These are phyloP conservation scores for Eurytoma adleriae DNA, from an alignment of 2,888 invertebrate genomes.

Conservation along the genomic window DNA sequence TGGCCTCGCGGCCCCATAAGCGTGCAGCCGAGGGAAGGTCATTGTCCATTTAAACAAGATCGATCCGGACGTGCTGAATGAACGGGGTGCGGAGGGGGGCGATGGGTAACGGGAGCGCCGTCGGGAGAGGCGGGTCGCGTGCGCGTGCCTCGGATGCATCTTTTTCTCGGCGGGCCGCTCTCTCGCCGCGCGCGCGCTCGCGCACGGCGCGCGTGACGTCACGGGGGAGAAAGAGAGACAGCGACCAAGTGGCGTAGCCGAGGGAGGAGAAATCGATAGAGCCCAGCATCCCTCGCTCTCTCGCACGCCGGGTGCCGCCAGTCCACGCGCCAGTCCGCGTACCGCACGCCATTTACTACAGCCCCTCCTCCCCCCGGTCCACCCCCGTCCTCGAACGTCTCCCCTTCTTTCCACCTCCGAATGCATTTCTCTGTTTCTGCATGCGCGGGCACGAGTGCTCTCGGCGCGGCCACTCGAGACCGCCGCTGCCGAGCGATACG, in stretches of 20 bases:
- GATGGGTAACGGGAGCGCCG: slow-evolving; percentile 1
- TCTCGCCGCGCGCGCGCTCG: neutral
- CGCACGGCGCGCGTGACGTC: slow-evolving; percentile 64
- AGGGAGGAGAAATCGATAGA: slow-evolving; percentile 36
- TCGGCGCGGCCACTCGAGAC: neutral
- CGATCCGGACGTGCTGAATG: slow-evolving; percentile 55
- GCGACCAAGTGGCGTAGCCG: slow-evolving; percentile 38
- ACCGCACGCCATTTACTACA: neutral
- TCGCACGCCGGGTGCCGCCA: no score
- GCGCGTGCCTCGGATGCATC: slow-evolving; percentile 50
- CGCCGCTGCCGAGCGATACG: no score
- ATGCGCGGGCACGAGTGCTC: neutral
- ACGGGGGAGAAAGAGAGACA: slow-evolving; percentile 57
- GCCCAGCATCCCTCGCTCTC: neutral
- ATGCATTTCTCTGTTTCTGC: slow-evolving; percentile 2
- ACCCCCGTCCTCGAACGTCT: neutral
- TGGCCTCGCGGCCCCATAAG: neutral
- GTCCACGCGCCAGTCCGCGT: no score
- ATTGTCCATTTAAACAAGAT: slow-evolving; percentile 63
- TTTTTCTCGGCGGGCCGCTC: neutral
- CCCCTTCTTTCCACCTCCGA: neutral
- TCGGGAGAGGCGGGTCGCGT: slow-evolving; percentile 53
- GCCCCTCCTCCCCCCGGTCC: neutral
- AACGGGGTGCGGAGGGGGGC: slow-evolving; percentile 55
- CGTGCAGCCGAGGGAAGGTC: slow-evolving; percentile 53